A percentile compares a stretch with the other conserved stretches of the same genome.
Conservation (phyloP, 1,140 invertebrate genomes). For the Hydropsyche tenuis region DNA sequence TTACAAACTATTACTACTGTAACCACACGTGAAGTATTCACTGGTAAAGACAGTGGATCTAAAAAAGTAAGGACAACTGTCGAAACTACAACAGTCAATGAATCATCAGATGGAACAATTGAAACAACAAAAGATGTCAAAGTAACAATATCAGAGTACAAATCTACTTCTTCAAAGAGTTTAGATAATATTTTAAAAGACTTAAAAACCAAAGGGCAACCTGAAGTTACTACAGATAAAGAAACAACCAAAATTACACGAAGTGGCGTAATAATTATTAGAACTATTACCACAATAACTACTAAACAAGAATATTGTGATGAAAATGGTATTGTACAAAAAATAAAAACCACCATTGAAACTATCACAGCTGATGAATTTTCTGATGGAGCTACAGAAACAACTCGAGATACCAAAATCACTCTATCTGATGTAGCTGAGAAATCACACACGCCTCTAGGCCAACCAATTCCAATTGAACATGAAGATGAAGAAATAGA, state of each 20-base stretch:
- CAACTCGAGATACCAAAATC: conserved; percentile 56
- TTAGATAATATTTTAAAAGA: conserved; percentile 53
- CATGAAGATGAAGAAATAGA: conserved; percentile 58
- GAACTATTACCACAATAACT: conserved; percentile 56
- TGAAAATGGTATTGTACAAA: conserved; percentile 50
- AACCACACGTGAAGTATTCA: conserved; percentile 57
- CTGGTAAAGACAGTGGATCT: conserved; percentile 53
- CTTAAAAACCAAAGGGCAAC: conserved; percentile 52
- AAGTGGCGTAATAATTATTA: conserved; percentile 51
- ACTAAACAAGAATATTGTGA: conserved; percentile 54
- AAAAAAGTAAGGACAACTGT: conserved; percentile 59
- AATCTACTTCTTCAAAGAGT: conserved; percentile 49
- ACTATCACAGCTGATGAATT: conserved; percentile 57
- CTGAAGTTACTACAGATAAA: conserved; percentile 52
- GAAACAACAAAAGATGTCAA: conserved; percentile 61
- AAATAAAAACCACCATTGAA: conserved; percentile 56
- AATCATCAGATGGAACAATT: conserved; percentile 55
- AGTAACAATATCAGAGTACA: conserved; percentile 56
- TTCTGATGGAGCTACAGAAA: conserved; percentile 58
- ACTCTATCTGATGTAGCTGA: conserved; percentile 55
- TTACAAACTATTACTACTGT: conserved; percentile 57
- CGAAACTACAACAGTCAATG: conserved; percentile 58
- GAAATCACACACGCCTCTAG: conserved; percentile 46
- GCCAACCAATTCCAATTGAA: conserved; percentile 51
- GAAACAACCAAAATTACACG: conserved; percentile 54